Base-by-base conservation (phyloP, 2,113 vertebrate species). In the Oenanthe melanoleuca region DNA sequence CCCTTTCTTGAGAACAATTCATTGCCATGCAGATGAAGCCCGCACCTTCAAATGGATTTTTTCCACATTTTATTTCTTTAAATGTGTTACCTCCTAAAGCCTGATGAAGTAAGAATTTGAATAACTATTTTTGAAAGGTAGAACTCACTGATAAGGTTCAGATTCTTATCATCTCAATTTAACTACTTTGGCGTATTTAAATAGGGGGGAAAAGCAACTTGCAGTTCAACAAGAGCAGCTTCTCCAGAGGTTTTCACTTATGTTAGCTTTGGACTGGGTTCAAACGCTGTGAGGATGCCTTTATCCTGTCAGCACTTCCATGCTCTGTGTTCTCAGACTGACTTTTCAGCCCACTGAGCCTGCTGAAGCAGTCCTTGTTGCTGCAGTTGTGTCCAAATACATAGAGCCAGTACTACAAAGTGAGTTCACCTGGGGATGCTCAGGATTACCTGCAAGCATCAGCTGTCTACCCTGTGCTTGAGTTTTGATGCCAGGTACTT, bases 81-180 rank as follows among this genome's bases (percentile, higher is more conserved):
- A 88, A 83, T 67, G 28, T 33, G 60, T 92, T 93, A 70, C 59
- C 88, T 96, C 60, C 60, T 92, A 90, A 96, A 95, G 59, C 64
- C 44, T 94, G 81, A 95, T 94, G 92, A 96, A 96, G 74, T 92
- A 95, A 96, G 92, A 92, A 86, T 95, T 92, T 95, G 93, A 92
- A 96, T 96, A 95, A 93, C 84, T 94, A 94, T 96, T 96, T 96
- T 90, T 93, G 87, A 93, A 95, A 95, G 31, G 81, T 53, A 86
- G 56, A 89, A 94, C 92, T 93, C 85, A 78, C 87, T 74, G 93
- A 96, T 96, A 97, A 95, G 67, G 59, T 70, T 73, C 79, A 95
- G 94, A 96, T 96, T 69, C 63, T 96, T 96, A 96, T 96, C 95
- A 70, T 52, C 81, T 77, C 84, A 40, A 56, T 86, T 94, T 96